Percentiles rank a stretch among this genome's conserved stretches.
Evolutionary conservation across 2,888 invertebrate genomes (phyloP).

Genomic region (Thumatha senex): DNA sequence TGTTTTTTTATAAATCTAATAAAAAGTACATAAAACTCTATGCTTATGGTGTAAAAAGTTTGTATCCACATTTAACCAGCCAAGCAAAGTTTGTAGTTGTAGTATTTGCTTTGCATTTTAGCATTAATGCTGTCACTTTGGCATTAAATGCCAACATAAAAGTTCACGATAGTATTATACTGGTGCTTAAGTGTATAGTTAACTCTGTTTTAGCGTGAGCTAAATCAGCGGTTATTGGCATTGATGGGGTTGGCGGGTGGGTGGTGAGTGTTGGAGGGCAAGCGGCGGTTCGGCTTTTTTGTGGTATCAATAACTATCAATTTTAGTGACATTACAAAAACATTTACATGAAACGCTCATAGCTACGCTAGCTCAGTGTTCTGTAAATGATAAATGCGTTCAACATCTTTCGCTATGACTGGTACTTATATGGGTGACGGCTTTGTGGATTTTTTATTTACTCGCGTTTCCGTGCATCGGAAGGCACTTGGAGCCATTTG

Average conservation of each 20-base stretch:
- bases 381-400: too few relatives aligned
- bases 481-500: too few relatives aligned
- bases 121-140: conserved; percentile 10
- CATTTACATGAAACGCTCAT: too few relatives aligned
- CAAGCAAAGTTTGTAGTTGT: conserved; percentile 3
- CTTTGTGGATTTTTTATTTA: too few relatives aligned
- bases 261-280: conserved; percentile 37
- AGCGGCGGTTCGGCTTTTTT: conserved; percentile 32
- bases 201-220: conserved; percentile 49
- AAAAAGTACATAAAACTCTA: conserved; percentile 13
- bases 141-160: conserved; percentile 33
- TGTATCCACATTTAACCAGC: conserved; percentile 12
- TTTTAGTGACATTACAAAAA: too few relatives aligned
- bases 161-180: conserved; percentile 29
- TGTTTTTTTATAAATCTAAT: too few relatives aligned
- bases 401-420: too few relatives aligned
- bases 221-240: conserved; percentile 40
- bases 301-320: too few relatives aligned
- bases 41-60: conserved; percentile 7
- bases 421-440: too few relatives aligned
- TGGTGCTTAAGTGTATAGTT: conserved; percentile 36
- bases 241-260: conserved; percentile 17
- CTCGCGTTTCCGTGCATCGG: too few relatives aligned
- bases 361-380: too few relatives aligned
- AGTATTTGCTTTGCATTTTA: conserved; percentile 15